phyloP scores from a whole-genome alignment of 2,113 vertebrate species.

The Rhizomys pruinosus region DNA sequence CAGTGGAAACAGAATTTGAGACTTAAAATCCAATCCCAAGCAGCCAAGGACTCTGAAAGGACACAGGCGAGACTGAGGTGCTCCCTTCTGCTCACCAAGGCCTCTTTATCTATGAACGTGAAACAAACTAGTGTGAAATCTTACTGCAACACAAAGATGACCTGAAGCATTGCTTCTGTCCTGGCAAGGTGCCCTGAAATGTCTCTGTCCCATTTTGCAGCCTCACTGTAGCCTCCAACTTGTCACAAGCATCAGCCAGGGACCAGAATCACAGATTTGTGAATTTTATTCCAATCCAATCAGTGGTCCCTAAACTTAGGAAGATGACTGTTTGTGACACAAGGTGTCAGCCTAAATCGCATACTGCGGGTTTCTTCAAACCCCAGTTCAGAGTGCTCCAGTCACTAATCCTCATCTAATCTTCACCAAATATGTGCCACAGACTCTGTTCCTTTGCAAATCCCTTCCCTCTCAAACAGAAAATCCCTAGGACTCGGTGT shows the following conservation, averaged over 20 bases:
- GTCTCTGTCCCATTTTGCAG: no score
- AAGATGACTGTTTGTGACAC: fast-evolving
- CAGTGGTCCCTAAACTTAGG: background rate
- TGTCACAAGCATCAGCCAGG: background rate
- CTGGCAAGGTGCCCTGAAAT: no score
- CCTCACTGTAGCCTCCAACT: background rate
- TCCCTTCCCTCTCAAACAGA: background rate
- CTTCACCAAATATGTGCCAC: background rate
- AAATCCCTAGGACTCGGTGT: background rate
- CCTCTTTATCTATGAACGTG: background rate
- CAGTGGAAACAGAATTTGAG: background rate
- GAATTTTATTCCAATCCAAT: background rate
- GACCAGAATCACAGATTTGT: background rate
- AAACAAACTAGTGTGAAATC: background rate
- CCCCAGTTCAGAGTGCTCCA: background rate
- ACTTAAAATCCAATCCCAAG: background rate
- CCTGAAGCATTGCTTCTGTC: background rate
- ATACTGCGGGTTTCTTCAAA: background rate
- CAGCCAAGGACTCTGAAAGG: background rate
- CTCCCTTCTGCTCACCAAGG: background rate
- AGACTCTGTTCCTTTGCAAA: background rate
- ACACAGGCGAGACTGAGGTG: background rate
- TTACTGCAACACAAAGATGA: background rate
- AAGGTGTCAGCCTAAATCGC: background rate
- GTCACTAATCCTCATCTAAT: background rate